A percentile compares a stretch with the other conserved stretches of the same genome.
phyloP scores from a whole-genome alignment of 1,140 invertebrate species.

The Drosophila sp. region DNA sequence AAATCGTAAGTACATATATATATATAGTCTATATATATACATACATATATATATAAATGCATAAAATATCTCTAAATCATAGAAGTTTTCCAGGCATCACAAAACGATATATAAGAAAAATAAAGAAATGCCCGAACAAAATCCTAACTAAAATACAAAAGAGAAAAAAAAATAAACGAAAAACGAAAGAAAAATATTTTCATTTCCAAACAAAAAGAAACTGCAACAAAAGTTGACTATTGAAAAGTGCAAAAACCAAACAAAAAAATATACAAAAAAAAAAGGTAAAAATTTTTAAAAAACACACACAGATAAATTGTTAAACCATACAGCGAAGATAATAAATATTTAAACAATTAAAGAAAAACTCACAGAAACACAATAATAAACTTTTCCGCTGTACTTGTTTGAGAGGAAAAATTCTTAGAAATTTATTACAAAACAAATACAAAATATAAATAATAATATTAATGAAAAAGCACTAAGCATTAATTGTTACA shows the following conservation, averaged over 20 bases:
- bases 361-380: slow-evolving; percentile 8
- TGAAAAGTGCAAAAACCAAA: slow-evolving; percentile 76
- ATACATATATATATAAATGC: slow-evolving; percentile 25
- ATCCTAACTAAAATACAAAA: slow-evolving; percentile 46
- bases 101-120: not conserved
- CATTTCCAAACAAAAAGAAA: slow-evolving; percentile 51
- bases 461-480: slow-evolving; percentile 18
- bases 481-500: slow-evolving; percentile 22
- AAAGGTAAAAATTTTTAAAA: slow-evolving; percentile 7
- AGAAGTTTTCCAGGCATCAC: slow-evolving; percentile 61
- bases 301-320: slow-evolving; percentile 55
- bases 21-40: slow-evolving; percentile 38
- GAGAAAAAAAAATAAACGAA: not conserved
- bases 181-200: slow-evolving; percentile 32
- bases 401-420: slow-evolving; percentile 66
- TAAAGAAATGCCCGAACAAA: slow-evolving; percentile 40
- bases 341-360: slow-evolving; percentile 47
- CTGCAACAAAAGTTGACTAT: slow-evolving; percentile 78
- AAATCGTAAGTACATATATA: slow-evolving; percentile 56
- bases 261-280: not conserved
- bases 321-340: slow-evolving; percentile 77
- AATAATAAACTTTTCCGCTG: slow-evolving; percentile 56
- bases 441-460: slow-evolving; percentile 59
- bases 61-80: slow-evolving; percentile 57
- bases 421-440: slow-evolving; percentile 67